Conservation (phyloP, 2,113 vertebrate genomes). For the Xiphias gladius region DNA sequence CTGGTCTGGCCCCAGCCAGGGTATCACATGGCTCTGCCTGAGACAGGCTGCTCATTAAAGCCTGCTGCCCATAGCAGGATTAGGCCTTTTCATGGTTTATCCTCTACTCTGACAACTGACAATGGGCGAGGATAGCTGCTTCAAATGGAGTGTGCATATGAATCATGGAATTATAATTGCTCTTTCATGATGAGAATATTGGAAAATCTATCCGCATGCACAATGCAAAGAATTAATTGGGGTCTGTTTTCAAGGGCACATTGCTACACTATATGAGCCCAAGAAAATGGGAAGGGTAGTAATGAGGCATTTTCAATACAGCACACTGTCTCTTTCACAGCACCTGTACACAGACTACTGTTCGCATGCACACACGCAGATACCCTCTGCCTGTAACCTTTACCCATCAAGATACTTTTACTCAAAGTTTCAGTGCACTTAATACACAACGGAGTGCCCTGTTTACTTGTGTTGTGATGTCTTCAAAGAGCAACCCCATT, state of each 20-base stretch:
- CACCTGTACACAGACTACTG: constrained; percentile 46
- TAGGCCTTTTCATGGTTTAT: constrained; percentile 82
- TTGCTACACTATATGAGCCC: constrained; percentile 70
- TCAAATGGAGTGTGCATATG: constrained; percentile 80
- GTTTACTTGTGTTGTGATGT: constrained; percentile 77
- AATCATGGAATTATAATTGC: constrained; percentile 84
- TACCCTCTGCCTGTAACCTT: constrained; percentile 66
- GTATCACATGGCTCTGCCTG: constrained; percentile 79
- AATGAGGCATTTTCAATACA: constrained; percentile 73
- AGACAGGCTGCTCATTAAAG: constrained; percentile 84
- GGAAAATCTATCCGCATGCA: constrained; percentile 78
- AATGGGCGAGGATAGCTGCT: constrained; percentile 74
- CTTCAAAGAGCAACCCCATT: constrained; percentile 83
- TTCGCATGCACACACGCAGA: constrained; percentile 45
- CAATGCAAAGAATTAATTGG: constrained; percentile 82
- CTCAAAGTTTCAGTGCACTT: constrained; percentile 77
- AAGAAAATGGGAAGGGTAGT: constrained; percentile 63
- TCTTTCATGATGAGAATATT: constrained; percentile 83
- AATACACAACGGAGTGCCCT: constrained; percentile 69
- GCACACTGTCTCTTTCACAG: constrained; percentile 43
- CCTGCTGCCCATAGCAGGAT: constrained; percentile 79
- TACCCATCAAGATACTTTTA: constrained; percentile 69
- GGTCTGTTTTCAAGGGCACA: constrained; percentile 81
- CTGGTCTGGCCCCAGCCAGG: constrained; percentile 73
- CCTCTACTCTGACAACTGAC: constrained; percentile 81